Conservation (phyloP, 2,888 invertebrate genomes). For the Nomada goodeniana region DNA sequence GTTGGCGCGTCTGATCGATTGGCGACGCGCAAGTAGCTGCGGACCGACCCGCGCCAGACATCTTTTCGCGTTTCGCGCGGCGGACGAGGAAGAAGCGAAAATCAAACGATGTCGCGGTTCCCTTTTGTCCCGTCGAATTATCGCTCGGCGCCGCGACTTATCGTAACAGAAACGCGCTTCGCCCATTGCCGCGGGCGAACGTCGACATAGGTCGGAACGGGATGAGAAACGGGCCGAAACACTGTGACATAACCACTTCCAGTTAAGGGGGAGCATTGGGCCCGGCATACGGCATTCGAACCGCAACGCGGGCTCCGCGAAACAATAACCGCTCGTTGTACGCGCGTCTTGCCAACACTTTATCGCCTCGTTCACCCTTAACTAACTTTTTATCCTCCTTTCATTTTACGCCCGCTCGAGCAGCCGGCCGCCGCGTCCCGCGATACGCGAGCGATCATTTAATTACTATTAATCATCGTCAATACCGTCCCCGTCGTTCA, state of each 20-base stretch:
- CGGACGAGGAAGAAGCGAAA: not conserved
- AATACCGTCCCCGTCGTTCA: constrained; percentile 11
- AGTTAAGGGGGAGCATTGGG: constrained; percentile 68
- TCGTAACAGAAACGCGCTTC: constrained; percentile 46
- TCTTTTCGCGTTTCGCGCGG: not conserved
- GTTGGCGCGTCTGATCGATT: not conserved
- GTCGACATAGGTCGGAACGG: constrained; percentile 58
- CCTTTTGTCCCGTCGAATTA: constrained; percentile 39
- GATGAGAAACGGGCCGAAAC: constrained; percentile 61
- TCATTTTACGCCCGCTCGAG: not conserved
- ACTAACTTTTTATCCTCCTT: constrained; percentile 20
- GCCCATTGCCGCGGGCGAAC: constrained; percentile 46
- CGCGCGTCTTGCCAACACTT: constrained; percentile 34
- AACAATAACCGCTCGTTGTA: constrained; percentile 39
- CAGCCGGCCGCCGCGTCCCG: not conserved
- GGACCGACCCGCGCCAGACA: not conserved
- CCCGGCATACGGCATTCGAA: constrained; percentile 41
- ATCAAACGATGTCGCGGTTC: not conserved
- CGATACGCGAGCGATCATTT: constrained; percentile 10
- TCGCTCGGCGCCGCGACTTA: constrained; percentile 52
- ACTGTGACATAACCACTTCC: constrained; percentile 65
- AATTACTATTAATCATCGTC: constrained; percentile 15
- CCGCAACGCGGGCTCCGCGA: constrained; percentile 47
- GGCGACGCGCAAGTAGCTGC: not conserved
- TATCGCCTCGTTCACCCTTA: constrained; percentile 25